Conservation (phyloP, 2,888 invertebrate species). For the Emmelina monodactyla region DNA sequence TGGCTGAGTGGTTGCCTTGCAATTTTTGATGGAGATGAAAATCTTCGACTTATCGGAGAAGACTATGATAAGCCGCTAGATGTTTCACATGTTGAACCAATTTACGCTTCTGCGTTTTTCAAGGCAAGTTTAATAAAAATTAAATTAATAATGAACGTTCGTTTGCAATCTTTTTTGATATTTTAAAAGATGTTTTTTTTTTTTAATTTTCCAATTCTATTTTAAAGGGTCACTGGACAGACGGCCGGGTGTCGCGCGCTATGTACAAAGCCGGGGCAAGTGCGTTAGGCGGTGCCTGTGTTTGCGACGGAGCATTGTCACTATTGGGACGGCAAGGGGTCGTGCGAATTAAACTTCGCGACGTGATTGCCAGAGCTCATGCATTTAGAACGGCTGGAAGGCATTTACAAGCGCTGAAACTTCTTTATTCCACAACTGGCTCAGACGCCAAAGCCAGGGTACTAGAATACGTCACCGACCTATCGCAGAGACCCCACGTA, state of each 20-base stretch:
- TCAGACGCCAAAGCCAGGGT: conserved; percentile 32
- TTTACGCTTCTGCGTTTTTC: conserved; percentile 88
- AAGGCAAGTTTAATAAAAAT: conserved; percentile 67
- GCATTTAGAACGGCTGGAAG: conserved; percentile 68
- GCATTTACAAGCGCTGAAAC: conserved; percentile 47
- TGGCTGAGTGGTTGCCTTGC: conserved; percentile 83
- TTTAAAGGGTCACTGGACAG: conserved; percentile 87
- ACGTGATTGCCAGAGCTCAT: conserved; percentile 60
- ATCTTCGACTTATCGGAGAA: conserved; percentile 88
- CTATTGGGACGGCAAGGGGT: conserved; percentile 70
- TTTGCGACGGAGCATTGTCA: conserved; percentile 62
- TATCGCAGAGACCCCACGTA: conserved; percentile 40
- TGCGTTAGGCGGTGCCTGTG: conserved; percentile 54
- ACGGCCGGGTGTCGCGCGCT: conserved; percentile 84
- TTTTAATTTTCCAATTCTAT: not conserved
- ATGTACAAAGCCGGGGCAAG: conserved; percentile 66
- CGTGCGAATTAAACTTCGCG: conserved; percentile 69
- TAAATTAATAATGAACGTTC: too few species aligned
- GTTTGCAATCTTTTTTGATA: too few species aligned
- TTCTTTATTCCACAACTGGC: conserved; percentile 36
- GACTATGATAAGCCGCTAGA: conserved; percentile 86
- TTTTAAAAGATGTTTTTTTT: too few species aligned
- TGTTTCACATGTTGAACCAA: conserved; percentile 79
- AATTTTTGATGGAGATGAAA: conserved; percentile 85
- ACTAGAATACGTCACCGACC: conserved; percentile 27